Evolutionary conservation across 2,888 invertebrate genomes (phyloP).

Genomic region (Kuschelorhynchus macadamiae): DNA sequence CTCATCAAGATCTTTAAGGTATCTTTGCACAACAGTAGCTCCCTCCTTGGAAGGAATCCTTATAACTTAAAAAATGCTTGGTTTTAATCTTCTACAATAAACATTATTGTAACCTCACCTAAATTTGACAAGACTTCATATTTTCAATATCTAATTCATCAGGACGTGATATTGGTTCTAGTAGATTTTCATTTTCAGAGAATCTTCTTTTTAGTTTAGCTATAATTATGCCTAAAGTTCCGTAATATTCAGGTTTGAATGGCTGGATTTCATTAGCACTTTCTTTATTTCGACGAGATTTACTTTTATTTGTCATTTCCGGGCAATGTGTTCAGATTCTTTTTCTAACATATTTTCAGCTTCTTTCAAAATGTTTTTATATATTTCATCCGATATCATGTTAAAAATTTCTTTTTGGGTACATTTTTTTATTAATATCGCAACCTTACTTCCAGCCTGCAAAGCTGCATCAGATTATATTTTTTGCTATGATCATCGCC

Average conservation of each 20-base stretch:
- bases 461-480: constrained; percentile 15
- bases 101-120: background rate
- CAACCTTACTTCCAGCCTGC: constrained; percentile 12
- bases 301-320: background rate
- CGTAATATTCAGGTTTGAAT: constrained; percentile 8
- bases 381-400: constrained; percentile 14
- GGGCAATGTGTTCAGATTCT: no score
- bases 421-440: constrained; percentile 14
- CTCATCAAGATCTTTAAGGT: no score
- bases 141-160: constrained; percentile 12
- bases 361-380: constrained; percentile 9
- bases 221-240: constrained; percentile 12
- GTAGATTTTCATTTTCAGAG: constrained; percentile 9
- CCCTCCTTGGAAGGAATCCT: no score
- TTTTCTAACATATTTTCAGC: background rate
- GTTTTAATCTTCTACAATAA: background rate
- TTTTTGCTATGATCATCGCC: constrained; percentile 10
- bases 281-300: constrained; percentile 11
- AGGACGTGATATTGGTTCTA: background rate
- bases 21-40: no score
- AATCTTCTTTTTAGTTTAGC: constrained; percentile 19
- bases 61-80: no score
- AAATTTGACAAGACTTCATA: background rate
- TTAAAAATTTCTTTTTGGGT: constrained; percentile 13
- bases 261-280: background rate